A percentile compares a stretch with the other conserved stretches of the same genome.
phyloP scores from a whole-genome alignment of 2,888 invertebrate species.

The Argyresthia goedartella region DNA sequence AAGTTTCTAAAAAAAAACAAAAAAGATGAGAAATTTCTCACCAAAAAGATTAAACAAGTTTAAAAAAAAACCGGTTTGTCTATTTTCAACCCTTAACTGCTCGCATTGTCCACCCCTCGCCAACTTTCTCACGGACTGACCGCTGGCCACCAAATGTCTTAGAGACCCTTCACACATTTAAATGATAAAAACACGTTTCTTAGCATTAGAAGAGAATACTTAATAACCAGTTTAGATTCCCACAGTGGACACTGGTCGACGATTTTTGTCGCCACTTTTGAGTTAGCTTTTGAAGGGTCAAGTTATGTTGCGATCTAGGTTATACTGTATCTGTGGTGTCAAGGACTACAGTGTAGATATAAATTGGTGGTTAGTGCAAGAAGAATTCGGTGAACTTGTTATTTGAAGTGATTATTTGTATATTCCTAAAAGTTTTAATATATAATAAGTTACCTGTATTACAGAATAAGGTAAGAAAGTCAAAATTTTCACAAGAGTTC shows the following conservation, averaged over 20 bases:
- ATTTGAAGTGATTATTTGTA: too few relatives aligned
- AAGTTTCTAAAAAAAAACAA: not conserved
- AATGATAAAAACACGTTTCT: slow-evolving; percentile 19
- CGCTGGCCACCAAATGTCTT: slow-evolving; percentile 10
- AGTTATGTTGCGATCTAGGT: too few relatives aligned
- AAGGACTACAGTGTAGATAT: too few relatives aligned
- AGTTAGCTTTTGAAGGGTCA: slow-evolving; percentile 17
- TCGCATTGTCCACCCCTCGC: not conserved
- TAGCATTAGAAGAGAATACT: slow-evolving; percentile 12
- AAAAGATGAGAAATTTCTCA: not conserved
- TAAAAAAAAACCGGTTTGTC: not conserved
- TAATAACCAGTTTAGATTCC: slow-evolving; percentile 31
- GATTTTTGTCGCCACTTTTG: slow-evolving; percentile 16
- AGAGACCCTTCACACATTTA: not conserved
- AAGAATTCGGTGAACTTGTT: too few relatives aligned
- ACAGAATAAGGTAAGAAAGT: too few relatives aligned
- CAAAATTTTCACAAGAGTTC: too few relatives aligned
- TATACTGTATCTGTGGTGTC: too few relatives aligned
- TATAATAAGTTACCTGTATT: too few relatives aligned
- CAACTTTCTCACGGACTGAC: slow-evolving; percentile 10
- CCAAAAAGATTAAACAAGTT: not conserved
- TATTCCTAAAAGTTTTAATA: too few relatives aligned
- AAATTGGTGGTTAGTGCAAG: not conserved
- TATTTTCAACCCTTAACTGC: not conserved
- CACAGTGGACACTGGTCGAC: slow-evolving; percentile 26